These are phyloP conservation scores for Neuroterus valhalla DNA, from an alignment of 1,140 invertebrate genomes.

Conservation along the genomic window DNA sequence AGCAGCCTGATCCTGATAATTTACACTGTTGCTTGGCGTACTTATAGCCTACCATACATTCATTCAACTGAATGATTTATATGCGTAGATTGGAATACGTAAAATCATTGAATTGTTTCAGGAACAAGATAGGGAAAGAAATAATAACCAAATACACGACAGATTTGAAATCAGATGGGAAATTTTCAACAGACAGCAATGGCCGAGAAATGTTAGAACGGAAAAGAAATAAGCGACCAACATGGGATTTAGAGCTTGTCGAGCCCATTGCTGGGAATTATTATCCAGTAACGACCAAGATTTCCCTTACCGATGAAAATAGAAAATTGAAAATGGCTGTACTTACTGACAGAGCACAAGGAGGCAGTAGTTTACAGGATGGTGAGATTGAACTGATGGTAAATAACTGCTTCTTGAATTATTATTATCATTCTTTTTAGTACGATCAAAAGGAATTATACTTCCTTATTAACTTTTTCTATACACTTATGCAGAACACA, in stretches of 20 bases:
- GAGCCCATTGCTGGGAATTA: constrained; percentile 92
- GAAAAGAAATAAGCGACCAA: constrained; percentile 82
- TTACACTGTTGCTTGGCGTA: too few relatives aligned
- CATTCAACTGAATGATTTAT: too few relatives aligned
- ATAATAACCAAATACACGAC: constrained; percentile 84
- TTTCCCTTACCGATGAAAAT: constrained; percentile 80
- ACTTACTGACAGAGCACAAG: constrained; percentile 91
- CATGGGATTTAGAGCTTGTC: constrained; percentile 82
- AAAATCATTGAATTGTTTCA: constrained; percentile 79
- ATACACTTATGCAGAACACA: too few relatives aligned
- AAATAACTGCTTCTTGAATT: constrained; percentile 44
- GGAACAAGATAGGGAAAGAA: constrained; percentile 87
- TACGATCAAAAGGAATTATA: too few relatives aligned
- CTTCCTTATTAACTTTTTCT: too few relatives aligned
- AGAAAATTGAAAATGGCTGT: constrained; percentile 78
- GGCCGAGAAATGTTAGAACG: constrained; percentile 91
- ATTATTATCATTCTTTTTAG: constrained; percentile 37
- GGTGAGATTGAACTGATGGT: constrained; percentile 89
- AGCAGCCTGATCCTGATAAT: too few relatives aligned
- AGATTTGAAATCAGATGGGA: constrained; percentile 78
- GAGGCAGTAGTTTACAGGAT: constrained; percentile 86
- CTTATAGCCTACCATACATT: too few relatives aligned
- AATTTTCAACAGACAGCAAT: constrained; percentile 96
- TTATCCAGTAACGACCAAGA: constrained; percentile 92
- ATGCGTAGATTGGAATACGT: too few relatives aligned